Evolutionary conservation across 2,797 vertebrate genomes (phyloP).

Genomic region (Myotis findleyi): DNA sequence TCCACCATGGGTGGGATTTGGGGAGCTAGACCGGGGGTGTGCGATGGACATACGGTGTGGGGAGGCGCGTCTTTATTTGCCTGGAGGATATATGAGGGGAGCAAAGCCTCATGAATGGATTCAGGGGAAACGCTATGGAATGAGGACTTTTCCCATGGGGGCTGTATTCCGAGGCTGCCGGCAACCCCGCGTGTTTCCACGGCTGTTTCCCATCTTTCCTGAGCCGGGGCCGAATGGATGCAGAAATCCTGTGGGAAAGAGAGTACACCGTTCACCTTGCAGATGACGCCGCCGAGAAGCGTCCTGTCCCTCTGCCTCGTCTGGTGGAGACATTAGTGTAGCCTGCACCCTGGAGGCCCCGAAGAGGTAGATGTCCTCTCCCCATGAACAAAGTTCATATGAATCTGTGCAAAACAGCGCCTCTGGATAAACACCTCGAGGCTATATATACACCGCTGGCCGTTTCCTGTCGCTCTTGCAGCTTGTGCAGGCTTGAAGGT

Average conservation of each 20-base stretch:
- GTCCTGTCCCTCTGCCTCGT: slow-evolving; percentile 73
- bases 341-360: neutral
- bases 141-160: slow-evolving; percentile 61
- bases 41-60: neutral
- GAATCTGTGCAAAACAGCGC: slow-evolving; percentile 86
- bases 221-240: slow-evolving; percentile 8
- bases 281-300: slow-evolving; percentile 12
- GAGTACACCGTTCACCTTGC: neutral
- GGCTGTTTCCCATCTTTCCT: slow-evolving; percentile 2
- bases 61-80: neutral
- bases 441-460: slow-evolving; percentile 87
- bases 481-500: slow-evolving; percentile 81
- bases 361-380: slow-evolving; percentile 79
- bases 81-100: neutral
- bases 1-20: neutral
- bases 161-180: neutral
- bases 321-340: slow-evolving; percentile 57
- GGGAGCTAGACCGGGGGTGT: neutral
- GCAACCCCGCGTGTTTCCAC: slow-evolving; percentile 45
- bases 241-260: slow-evolving; percentile 63
- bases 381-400: slow-evolving; percentile 74
- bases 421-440: slow-evolving; percentile 87
- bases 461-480: slow-evolving; percentile 88
- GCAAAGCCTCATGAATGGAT: slow-evolving; percentile 5
- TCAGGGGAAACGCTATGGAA: neutral